Percentiles rank a stretch among this genome's conserved stretches.
Evolutionary conservation across 2,113 vertebrate species (phyloP).

Genomic region (Notiomystis cincta): DNA sequence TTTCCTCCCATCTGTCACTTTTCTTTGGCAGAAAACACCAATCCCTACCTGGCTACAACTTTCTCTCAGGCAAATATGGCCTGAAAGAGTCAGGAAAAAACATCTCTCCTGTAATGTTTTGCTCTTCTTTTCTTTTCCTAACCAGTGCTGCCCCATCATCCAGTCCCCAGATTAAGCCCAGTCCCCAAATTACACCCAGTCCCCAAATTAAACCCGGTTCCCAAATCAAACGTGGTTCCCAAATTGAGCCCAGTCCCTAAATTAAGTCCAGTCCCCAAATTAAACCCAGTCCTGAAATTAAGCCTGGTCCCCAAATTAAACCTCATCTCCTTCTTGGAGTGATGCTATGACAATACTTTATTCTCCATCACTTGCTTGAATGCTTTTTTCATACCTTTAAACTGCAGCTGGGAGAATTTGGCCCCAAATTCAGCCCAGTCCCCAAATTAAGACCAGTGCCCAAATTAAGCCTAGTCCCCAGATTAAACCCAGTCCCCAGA

Average conservation of each 20-base stretch:
- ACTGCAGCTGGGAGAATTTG: too few relatives aligned
- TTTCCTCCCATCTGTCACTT: neutral
- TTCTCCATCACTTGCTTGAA: too few relatives aligned
- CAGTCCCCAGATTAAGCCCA: neutral
- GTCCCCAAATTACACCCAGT: too few relatives aligned
- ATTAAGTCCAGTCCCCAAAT: rapidly evolving
- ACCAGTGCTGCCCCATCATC: rapidly evolving
- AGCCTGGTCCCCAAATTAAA: neutral
- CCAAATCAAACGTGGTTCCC: too few relatives aligned
- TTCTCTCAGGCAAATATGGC: neutral
- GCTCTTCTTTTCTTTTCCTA: neutral
- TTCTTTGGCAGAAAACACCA: neutral
- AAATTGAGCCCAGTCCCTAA: neutral
- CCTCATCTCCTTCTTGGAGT: too few relatives aligned
- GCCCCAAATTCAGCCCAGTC: too few relatives aligned
- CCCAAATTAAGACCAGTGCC: neutral
- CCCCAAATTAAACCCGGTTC: too few relatives aligned
- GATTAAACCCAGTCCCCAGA: rapidly evolving
- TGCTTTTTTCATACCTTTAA: too few relatives aligned
- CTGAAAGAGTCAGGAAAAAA: neutral
- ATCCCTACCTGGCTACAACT: neutral
- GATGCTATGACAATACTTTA: too few relatives aligned
- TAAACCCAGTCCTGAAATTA: rapidly evolving
- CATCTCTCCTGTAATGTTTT: rapidly evolving
- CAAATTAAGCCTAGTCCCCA: neutral